Conservation (phyloP, 2,113 vertebrate species). For the Hippocampus comes region DNA sequence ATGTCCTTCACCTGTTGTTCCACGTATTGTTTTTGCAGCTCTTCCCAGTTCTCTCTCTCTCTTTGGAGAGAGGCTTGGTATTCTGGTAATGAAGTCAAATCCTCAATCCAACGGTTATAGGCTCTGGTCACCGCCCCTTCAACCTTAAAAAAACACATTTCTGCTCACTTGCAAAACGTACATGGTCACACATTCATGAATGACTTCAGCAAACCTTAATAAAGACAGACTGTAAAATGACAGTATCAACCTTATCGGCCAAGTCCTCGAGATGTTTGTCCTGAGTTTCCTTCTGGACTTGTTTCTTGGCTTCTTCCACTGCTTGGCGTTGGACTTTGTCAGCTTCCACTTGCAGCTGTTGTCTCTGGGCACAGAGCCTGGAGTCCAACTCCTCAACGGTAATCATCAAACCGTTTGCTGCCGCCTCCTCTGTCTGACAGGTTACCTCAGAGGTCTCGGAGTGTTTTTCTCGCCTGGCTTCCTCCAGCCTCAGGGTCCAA, state of each 20-base stretch:
- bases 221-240: neutral
- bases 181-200: neutral
- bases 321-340: slow-evolving; percentile 60
- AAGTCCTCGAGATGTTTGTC: slow-evolving; percentile 75
- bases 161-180: neutral
- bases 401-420: slow-evolving; percentile 12
- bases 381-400: slow-evolving; percentile 57
- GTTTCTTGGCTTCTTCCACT: slow-evolving; percentile 68
- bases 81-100: slow-evolving; percentile 81
- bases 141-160: slow-evolving; percentile 67
- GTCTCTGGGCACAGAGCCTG: slow-evolving; percentile 61
- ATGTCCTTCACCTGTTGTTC: slow-evolving; percentile 69
- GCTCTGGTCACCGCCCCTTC: slow-evolving; percentile 83
- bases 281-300: slow-evolving; percentile 69
- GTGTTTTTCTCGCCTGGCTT: slow-evolving; percentile 45
- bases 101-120: slow-evolving; percentile 79
- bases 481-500: slow-evolving; percentile 76
- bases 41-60: slow-evolving; percentile 81
- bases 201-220: neutral
- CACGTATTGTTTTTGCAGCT: slow-evolving; percentile 61
- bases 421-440: slow-evolving; percentile 72
- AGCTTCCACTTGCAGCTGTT: slow-evolving; percentile 64
- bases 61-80: slow-evolving; percentile 78
- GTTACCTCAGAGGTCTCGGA: slow-evolving; percentile 56
- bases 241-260: slow-evolving; percentile 75